Evolutionary conservation across 1,140 invertebrate species (phyloP), one percentile per base, ranked within the genome.

Genomic region (Pseudomyrmex concolor): DNA sequence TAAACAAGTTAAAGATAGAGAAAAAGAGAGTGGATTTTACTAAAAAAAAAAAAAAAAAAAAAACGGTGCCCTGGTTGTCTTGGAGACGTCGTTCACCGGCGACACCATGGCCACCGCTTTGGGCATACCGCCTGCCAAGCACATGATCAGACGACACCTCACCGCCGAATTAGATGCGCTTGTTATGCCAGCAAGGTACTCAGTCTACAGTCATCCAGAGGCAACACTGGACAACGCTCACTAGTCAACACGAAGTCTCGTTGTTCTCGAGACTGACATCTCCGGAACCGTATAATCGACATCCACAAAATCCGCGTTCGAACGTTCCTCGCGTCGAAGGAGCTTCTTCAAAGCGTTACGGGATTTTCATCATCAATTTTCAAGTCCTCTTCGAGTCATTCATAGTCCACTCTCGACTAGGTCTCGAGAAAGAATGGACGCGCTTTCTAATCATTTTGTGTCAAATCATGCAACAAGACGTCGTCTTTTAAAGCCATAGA

Each of bases 51-150:
- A 25, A 25, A 25, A 25, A 4, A 3, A 25, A 25, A 25, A 34
- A 34, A 34, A 99, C 91, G 98, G 98, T 84, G 98, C 98, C 13
- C 94, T 99, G 78, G 97, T 98, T 19, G 98, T 99, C 51, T 93
- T 99, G 86, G 98, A 99, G 91, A 97, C 98, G 17, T 98, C 97
- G 1, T 98, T 99, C 94, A 98, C 97, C 73, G 97, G 98, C 43
- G 98, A 99, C 92, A 98, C 98, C 57, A 98, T 99, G 96, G 98
- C 98, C 54, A 97, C 97, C 17, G 98, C 98, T 10, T 94, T 99
- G 54, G 98, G 97, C 70, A 98, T 99, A 90, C 98, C 98, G 48
- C 97, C 97, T 8, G 97, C 97, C 5, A 98, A 98, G 92, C 98
- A 98, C 91, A 99, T 99, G 93, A 98, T 99, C 82, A 95, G 98